Evolutionary conservation across 2,113 vertebrate species (phyloP).

Genomic region (Colaptes auratus): DNA sequence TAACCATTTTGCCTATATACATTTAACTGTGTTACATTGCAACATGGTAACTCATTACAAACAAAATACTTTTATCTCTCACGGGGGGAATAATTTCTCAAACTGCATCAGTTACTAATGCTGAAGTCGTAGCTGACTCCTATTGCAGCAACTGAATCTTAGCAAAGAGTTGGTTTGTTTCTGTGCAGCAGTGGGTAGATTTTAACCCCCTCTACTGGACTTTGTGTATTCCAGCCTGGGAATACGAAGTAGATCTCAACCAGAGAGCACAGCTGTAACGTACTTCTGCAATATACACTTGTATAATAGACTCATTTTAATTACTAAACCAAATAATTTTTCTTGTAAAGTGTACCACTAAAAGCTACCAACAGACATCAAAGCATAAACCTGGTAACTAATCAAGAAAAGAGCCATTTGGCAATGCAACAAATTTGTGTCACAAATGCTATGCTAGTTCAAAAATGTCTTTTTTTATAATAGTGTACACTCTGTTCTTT

Average conservation of each 20-base stretch:
- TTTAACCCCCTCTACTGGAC: background rate
- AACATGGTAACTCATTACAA: background rate
- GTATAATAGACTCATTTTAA: background rate
- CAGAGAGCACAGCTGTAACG: background rate
- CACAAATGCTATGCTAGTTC: background rate
- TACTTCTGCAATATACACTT: background rate
- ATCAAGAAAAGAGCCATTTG: background rate
- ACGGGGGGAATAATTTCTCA: background rate
- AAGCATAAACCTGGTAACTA: background rate
- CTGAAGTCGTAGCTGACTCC: background rate
- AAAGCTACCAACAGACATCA: background rate
- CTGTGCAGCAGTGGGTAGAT: accelerated
- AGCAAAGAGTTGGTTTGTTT: accelerated
- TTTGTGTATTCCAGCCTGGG: background rate
- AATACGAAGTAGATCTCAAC: background rate
- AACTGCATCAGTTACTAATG: background rate
- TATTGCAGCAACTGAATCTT: background rate
- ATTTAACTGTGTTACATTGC: background rate
- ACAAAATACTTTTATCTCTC: background rate
- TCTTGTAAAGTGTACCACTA: background rate
- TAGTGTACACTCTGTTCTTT: background rate
- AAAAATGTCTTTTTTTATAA: background rate
- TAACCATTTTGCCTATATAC: background rate
- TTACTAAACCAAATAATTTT: background rate
- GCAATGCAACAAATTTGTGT: background rate